Evolutionary conservation across 92 coral and sea anemone species (phyloP).

Genomic region (Scolanthus callimorphus): DNA sequence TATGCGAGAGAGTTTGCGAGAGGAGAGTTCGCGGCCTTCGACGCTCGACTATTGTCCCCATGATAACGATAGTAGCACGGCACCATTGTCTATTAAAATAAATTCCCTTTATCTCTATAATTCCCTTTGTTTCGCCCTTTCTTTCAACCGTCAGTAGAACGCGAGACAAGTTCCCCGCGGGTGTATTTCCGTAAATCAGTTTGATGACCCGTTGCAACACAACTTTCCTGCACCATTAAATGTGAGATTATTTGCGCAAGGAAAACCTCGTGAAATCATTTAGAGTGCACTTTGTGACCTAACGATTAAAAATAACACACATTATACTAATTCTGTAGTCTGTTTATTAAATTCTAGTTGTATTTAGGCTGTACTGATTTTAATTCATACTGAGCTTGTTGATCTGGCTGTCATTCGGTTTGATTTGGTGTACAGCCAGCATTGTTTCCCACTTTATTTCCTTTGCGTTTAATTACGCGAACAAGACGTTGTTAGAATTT

Average conservation of each 20-base stretch:
- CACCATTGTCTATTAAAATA: constrained; percentile 50
- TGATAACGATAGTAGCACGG: constrained; percentile 32
- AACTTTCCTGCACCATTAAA: background rate
- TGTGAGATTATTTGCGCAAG: too few relatives aligned
- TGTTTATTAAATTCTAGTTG: too few relatives aligned
- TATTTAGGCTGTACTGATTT: too few relatives aligned
- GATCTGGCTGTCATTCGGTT: constrained; percentile 7
- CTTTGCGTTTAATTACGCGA: background rate
- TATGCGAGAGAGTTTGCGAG: too few relatives aligned
- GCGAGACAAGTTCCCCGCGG: background rate
- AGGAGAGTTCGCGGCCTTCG: too few relatives aligned
- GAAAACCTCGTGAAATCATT: too few relatives aligned
- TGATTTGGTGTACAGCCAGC: constrained; percentile 64
- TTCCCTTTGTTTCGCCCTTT: constrained; percentile 47
- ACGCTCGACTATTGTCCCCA: too few relatives aligned
- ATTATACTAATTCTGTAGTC: too few relatives aligned
- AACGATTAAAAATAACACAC: too few relatives aligned
- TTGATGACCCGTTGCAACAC: background rate
- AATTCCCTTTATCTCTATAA: constrained; percentile 37
- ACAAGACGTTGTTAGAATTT: too few relatives aligned
- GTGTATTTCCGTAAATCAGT: background rate
- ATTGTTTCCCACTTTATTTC: constrained; percentile 24
- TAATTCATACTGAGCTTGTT: too few relatives aligned
- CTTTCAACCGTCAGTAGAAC: constrained; percentile 19
- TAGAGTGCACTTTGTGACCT: too few relatives aligned